Conservation (phyloP, 2,113 vertebrate species). For the Pyxicephalus adspersus region DNA sequence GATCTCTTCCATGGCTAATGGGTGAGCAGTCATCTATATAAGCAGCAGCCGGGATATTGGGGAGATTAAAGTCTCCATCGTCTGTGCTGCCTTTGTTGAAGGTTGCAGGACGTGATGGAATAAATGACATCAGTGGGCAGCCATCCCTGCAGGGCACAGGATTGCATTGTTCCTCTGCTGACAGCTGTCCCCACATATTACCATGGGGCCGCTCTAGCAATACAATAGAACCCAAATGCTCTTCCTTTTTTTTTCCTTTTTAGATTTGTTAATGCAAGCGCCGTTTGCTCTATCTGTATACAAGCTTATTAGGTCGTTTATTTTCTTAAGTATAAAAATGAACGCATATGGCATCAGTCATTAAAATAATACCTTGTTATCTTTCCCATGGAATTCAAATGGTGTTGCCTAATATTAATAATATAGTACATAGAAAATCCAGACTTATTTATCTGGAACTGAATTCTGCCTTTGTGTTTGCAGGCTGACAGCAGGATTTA, state of each 20-base stretch:
- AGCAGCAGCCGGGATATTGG: slow-evolving; percentile 47
- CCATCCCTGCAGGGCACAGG: slow-evolving; percentile 56
- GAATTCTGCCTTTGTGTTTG: too few relatives aligned
- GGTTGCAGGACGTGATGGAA: slow-evolving; percentile 52
- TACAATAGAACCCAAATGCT: slow-evolving; percentile 13
- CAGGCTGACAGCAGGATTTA: too few relatives aligned
- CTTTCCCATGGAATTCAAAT: too few relatives aligned
- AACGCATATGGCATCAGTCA: too few relatives aligned
- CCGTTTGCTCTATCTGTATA: slow-evolving; percentile 2
- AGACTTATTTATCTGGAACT: too few relatives aligned
- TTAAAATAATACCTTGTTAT: too few relatives aligned
- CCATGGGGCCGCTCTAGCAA: slow-evolving; percentile 49
- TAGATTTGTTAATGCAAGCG: background rate
- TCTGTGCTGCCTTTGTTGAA: slow-evolving; percentile 29
- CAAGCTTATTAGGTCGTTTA: too few relatives aligned
- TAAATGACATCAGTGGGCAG: slow-evolving; percentile 34
- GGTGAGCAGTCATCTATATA: slow-evolving; percentile 26
- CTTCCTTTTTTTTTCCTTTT: background rate
- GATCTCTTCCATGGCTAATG: slow-evolving; percentile 4
- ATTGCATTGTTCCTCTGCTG: slow-evolving; percentile 31
- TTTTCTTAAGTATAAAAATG: too few relatives aligned
- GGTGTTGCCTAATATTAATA: too few relatives aligned
- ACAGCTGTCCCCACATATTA: slow-evolving; percentile 60
- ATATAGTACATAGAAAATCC: too few relatives aligned
- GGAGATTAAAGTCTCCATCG: slow-evolving; percentile 39